Base-by-base conservation (phyloP, 2,888 invertebrate species). In the Platypus cylindrus region DNA sequence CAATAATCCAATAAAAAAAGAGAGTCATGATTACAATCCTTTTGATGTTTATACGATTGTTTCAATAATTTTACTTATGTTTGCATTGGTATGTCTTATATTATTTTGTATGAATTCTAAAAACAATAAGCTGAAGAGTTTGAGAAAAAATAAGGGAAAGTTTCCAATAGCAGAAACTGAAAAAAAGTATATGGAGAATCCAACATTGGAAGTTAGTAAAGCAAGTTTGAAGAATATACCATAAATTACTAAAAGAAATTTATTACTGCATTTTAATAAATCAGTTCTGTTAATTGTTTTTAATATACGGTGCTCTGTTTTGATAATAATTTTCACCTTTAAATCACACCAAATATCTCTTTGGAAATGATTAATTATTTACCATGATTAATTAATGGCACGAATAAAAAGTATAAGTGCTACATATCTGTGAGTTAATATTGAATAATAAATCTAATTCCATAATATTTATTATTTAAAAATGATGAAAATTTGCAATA, bases 201-300 rank as follows among this genome's bases (percentile, higher is more conserved):
- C 35, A 13, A 11, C 9, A 3, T 22, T 38, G 12, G 22, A 35
- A 18, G 37, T n/a, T n/a, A n/a, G 29, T 26, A 17, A 11, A 7
- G 36, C 34, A 14, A 37, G 28, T 13, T 15, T 37, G n/a, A 32
- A 31, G 22, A 30, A 29, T 32, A 24, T 36, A 32, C 32, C 37
- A 2, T 36, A 37, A 29, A 20, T 12, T 17, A 28, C 5, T n/a
- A n/a, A n/a, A n/a, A n/a, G n/a, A n/a, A n/a, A n/a, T n/a, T n/a
- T n/a, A n/a, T n/a, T 16, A 11, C 3, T 17, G 11, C 11, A 8
- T 17, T 11, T 12, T 26, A 33, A 16, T 26, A 26, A 26, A 28
- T 28, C 22, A 7, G 11, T 33, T 25, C 17, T 32, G 13, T 12
- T 23, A 22, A n/a, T n/a, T n/a, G n/a, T n/a, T n/a, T n/a, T n/a